Base-by-base conservation (phyloP, 2,113 vertebrate species). In the Tragelaphus imberbis region DNA sequence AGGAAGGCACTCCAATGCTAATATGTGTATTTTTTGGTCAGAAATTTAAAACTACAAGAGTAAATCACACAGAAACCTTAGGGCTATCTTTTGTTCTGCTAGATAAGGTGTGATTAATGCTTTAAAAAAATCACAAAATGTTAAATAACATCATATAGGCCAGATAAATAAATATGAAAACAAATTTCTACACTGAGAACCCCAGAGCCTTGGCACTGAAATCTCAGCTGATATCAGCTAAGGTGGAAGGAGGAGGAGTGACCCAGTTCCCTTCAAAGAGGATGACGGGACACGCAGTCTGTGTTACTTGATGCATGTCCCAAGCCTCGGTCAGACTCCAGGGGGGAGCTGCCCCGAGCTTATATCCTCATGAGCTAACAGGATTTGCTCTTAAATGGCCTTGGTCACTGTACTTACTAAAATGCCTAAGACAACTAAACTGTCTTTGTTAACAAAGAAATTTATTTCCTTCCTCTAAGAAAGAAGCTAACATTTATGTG, bases 51-150 rank as follows among this genome's bases (percentile, higher is more conserved):
- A 95, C 15, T 53, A 59, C 13, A 89, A 87, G 8, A 84, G 9
- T 10, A 96, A 97, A 94, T n/a, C 82, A 97, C 23, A 95, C 12
- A 96, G 21, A 75, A 94, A 36, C 1, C 59, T 92, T 86, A 53
- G n/a, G n/a, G 68, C 47, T 91, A 21, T 79, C 88, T 95, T 96
- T 95, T 49, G 95, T 47, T 95, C 75, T 95, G 40, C 13, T 79
- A 84, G 5, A 81, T 80, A 91, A 88, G 28, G 33, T 58, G 51
- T 95, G 23, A 93, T 96, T 86, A 92, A 63, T 71, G n/a, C 19
- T 92, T 92, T 49, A 49, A 61, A 77, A 96, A 89, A 90, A 17
- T 40, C 21, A 61, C 58, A 88, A 95, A 91, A 33, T 58, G 86
- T 13, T 58, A 28, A 97, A 88, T 75, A 10, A 15, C 33, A 56